Evolutionary conservation across 2,113 vertebrate species (phyloP).

Genomic region (Oenanthe oenanthe): DNA sequence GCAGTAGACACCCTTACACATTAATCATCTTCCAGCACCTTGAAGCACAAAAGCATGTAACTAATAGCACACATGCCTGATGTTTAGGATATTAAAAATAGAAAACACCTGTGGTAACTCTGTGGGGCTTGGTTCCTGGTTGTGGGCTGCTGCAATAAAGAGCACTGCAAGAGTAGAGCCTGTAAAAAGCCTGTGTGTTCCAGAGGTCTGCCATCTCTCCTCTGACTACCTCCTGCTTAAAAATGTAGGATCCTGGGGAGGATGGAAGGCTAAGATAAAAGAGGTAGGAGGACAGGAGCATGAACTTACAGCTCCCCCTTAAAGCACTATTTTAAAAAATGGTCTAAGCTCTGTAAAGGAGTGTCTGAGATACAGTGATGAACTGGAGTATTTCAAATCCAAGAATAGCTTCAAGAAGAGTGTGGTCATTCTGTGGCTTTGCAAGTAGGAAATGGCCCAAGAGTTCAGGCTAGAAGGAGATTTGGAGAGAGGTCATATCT

Average conservation of each 20-base stretch:
- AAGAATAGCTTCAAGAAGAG: neutral
- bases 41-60: neutral
- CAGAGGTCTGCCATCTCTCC: neutral
- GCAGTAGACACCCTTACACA: neutral
- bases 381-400: neutral
- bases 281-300: neutral
- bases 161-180: neutral
- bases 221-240: neutral
- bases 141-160: neutral
- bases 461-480: neutral
- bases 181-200: neutral
- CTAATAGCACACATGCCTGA: neutral
- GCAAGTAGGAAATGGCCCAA: neutral
- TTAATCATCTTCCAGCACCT: neutral
- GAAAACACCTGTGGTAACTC: constrained; percentile 14
- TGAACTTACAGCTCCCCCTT: neutral
- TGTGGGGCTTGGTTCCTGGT: neutral
- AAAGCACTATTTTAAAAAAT: neutral
- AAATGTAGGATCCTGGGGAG: neutral
- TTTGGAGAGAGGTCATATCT: neutral
- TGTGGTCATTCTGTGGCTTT: neutral
- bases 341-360: neutral
- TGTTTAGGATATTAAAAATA: neutral
- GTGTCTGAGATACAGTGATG: neutral
- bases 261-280: neutral